Base-by-base conservation (phyloP, 2,888 invertebrate genomes). In the Agrenia bidenticulata region DNA sequence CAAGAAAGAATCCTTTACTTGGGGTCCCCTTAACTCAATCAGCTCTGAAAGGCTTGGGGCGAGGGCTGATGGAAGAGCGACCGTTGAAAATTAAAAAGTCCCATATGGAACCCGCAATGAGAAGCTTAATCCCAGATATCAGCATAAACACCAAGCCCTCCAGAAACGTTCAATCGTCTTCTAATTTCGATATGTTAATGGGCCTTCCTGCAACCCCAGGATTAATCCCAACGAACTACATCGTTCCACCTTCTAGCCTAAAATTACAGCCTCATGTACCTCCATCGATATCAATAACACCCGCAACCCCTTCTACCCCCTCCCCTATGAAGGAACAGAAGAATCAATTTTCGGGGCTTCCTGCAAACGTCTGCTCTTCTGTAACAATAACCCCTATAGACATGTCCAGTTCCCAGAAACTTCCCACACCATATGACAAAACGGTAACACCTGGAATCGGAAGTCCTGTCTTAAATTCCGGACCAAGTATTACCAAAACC, bases 381-480 rank as follows among this genome's bases (percentile, higher is more conserved):
- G 72, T 76, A 1, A 76, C 76, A 32, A 76, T 76, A 13, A 76
- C 76, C 1, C 63, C 73, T n/a, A 74, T 76, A 53, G 73, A 74
- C 23, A 74, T 76, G 76, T 61, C 66, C 15, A 58, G 69, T 27
- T 64, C 67, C 26, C 71, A 73, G 55, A 73, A 73, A 54, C 60
- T 73, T 2, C 72, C 74, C 1, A 69, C 70, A 27, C 71, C 72
- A 2, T 68, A 62, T 53, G 72, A 72, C 50, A 67, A 69, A 21
- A 64, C 72, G 15, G 59, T 72, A 1, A 72, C 75, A 13, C 72
- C 70, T 11, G 71, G 72, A 19, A 73, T 75, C 1, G 72, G 73
- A n/a, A 61, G 61, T 45, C 70, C 69, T 23, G 63, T 63, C 17
- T 27, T 67, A 24, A 23, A 49, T 23, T 51, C 45, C 1, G 62